Evolutionary conservation across 2,797 vertebrate species (phyloP).

Genomic region (Iguana delicatissima): DNA sequence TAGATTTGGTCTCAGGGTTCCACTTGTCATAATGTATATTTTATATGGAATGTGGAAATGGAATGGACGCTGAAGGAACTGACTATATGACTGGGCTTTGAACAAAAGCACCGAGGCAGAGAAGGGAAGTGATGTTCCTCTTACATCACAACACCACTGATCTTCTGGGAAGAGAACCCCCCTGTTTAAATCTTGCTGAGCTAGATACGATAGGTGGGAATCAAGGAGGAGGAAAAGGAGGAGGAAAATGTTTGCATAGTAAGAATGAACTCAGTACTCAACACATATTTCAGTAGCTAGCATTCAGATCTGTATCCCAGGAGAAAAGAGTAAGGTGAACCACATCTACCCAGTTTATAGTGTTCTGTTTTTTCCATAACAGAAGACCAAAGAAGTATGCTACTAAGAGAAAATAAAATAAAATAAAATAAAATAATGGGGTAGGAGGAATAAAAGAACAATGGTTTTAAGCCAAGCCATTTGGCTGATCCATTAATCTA

Average conservation of each 20-base stretch:
- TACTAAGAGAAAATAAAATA: too few species aligned
- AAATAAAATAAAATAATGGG: too few species aligned
- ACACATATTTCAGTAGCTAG: not conserved
- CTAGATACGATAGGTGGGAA: not conserved
- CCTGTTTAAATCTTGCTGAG: not conserved
- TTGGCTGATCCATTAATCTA: not conserved
- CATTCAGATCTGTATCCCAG: too few species aligned
- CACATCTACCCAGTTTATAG: too few species aligned
- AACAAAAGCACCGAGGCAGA: not conserved
- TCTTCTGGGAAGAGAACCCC: not conserved
- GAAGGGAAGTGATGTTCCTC: rapidly evolving
- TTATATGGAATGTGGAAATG: conserved; percentile 7
- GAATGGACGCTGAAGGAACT: conserved; percentile 1
- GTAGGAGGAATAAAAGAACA: too few species aligned
- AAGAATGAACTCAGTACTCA: not conserved
- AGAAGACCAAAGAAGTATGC: too few species aligned
- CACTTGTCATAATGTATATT: not conserved
- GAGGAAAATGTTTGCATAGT: not conserved
- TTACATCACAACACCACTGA: not conserved
- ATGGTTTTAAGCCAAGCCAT: too few species aligned
- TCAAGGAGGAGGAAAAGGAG: too few species aligned
- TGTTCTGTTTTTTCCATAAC: too few species aligned
- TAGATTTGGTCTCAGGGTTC: not conserved
- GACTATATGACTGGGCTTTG: not conserved
- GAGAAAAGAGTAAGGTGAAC: too few species aligned